These are phyloP conservation scores for Brachionus asplanchnoidis DNA, from an alignment of 1,140 invertebrate genomes.

Conservation along the genomic window DNA sequence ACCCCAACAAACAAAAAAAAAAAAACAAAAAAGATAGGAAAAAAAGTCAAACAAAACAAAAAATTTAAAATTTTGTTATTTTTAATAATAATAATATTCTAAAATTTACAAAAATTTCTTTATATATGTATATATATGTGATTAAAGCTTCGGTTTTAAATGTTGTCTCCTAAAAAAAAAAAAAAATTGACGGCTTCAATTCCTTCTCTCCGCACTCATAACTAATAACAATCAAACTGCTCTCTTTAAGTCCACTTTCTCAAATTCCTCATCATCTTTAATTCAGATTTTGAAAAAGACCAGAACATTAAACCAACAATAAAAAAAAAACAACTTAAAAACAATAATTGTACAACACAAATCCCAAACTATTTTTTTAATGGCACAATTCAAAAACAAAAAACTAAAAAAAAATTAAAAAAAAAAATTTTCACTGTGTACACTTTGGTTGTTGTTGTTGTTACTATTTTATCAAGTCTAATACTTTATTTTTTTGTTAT, in stretches of 20 bases:
- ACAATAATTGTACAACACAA: conserved; percentile 26
- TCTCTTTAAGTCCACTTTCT: not conserved
- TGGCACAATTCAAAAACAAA: conserved; percentile 7
- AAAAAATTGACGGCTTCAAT: too few species aligned
- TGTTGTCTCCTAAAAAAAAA: not conserved
- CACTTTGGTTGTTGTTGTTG: not conserved
- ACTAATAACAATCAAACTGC: not conserved
- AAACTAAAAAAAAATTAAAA: not conserved
- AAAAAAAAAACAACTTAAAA: not conserved
- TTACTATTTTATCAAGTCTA: not conserved
- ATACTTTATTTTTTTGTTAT: conserved; percentile 25
- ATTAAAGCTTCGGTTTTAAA: not conserved
- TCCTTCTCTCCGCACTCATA: not conserved
- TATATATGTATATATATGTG: not conserved
- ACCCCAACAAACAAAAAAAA: not conserved
- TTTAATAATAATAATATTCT: not conserved
- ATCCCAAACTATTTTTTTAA: not conserved
- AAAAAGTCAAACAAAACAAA: not conserved
- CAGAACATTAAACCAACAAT: not conserved
- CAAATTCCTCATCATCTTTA: not conserved
- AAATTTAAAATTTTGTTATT: not conserved
- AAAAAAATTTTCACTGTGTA: conserved; percentile 28
- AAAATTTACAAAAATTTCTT: conserved; percentile 14
- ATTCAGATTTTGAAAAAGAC: not conserved
- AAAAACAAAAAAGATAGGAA: not conserved